Evolutionary conservation across 2,888 invertebrate species (phyloP).

Genomic region (Drosophila kokeensis): DNA sequence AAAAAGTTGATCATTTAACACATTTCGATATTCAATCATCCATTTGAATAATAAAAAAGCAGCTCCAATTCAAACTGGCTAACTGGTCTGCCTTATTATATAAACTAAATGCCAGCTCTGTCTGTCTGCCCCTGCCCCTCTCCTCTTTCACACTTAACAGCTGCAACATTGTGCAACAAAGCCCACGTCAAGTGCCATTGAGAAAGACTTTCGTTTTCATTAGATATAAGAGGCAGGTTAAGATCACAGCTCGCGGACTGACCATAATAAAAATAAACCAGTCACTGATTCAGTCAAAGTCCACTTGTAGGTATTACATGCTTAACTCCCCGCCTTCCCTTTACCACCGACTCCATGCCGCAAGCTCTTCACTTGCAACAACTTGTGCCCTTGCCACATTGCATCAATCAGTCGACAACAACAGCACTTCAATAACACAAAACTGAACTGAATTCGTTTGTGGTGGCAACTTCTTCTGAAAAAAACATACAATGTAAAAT

Average conservation of each 20-base stretch:
- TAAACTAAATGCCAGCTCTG: slow-evolving; percentile 19
- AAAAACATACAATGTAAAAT: slow-evolving; percentile 13
- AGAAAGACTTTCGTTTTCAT: slow-evolving; percentile 70
- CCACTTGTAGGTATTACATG: slow-evolving; percentile 26
- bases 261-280: slow-evolving; percentile 23
- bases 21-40: slow-evolving; percentile 54
- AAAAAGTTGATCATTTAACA: slow-evolving; percentile 35
- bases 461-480: slow-evolving; percentile 30
- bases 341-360: slow-evolving; percentile 5
- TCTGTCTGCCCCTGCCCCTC: slow-evolving; percentile 3
- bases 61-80: slow-evolving; percentile 47
- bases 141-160: slow-evolving; percentile 6
- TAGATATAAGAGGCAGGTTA: slow-evolving; percentile 10
- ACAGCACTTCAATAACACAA: slow-evolving; percentile 60
- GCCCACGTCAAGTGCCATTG: slow-evolving; percentile 58
- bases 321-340: neutral
- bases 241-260: slow-evolving; percentile 15
- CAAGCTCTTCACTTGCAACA: slow-evolving; percentile 52
- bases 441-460: slow-evolving; percentile 48
- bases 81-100: slow-evolving; percentile 17
- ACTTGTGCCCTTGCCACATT: slow-evolving; percentile 69
- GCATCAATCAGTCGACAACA: slow-evolving; percentile 68
- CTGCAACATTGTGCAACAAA: slow-evolving; percentile 18
- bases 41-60: slow-evolving; percentile 45
- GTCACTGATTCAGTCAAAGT: slow-evolving; percentile 32